These are phyloP conservation scores for Anoplolepis gracilipes DNA, from an alignment of 1,140 invertebrate genomes.

Conservation along the genomic window DNA sequence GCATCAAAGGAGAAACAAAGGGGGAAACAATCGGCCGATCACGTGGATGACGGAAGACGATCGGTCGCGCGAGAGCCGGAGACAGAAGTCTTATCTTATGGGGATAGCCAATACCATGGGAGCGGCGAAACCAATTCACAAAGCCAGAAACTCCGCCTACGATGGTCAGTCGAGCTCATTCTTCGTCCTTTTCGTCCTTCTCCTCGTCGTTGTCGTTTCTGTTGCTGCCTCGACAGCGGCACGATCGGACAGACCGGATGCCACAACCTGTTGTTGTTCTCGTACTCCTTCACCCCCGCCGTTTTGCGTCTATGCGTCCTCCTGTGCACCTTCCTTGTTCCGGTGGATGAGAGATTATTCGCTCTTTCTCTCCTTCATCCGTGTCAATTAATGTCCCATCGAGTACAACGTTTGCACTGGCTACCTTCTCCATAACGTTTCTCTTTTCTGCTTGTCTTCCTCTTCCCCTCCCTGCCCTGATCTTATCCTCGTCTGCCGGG, in stretches of 20 bases:
- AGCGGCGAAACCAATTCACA: conserved; percentile 78
- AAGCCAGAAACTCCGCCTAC: conserved; percentile 83
- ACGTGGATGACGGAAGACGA: conserved; percentile 81
- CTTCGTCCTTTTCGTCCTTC: conserved; percentile 42
- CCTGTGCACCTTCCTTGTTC: conserved; percentile 39
- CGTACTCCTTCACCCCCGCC: conserved; percentile 56
- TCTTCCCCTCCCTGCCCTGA: background rate
- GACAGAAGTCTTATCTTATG: conserved; percentile 53
- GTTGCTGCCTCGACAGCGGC: conserved; percentile 48
- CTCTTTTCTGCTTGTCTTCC: conserved; percentile 4
- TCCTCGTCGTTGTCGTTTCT: conserved; percentile 59
- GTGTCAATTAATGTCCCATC: conserved; percentile 85
- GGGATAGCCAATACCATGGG: conserved; percentile 78
- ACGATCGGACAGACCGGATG: conserved; percentile 49
- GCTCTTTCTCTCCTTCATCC: conserved; percentile 59
- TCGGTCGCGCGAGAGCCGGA: conserved; percentile 52
- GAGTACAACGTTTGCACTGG: conserved; percentile 69
- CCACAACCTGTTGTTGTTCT: conserved; percentile 64
- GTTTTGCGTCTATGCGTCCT: conserved; percentile 34
- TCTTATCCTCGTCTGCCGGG: conserved; percentile 12
- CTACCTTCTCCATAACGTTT: conserved; percentile 67
- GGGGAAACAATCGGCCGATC: conserved; percentile 81
- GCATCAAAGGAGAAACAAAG: conserved; percentile 73
- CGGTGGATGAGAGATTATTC: conserved; percentile 29
- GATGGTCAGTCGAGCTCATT: conserved; percentile 57